phyloP scores from a whole-genome alignment of 2,113 vertebrate species.

The Ammodytes dubius region DNA sequence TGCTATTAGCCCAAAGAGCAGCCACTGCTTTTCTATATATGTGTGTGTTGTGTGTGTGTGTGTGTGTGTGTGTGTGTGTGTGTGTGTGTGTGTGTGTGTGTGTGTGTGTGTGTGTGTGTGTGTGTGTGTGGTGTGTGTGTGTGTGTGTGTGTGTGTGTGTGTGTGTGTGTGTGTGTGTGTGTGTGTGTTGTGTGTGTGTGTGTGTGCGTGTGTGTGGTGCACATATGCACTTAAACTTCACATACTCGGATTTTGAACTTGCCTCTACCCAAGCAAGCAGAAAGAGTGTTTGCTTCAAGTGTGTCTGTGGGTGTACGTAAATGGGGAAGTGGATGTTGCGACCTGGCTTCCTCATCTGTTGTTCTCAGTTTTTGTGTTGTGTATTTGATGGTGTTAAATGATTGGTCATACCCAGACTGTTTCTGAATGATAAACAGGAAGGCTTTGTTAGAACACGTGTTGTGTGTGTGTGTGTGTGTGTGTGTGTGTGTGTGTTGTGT shows the following conservation, averaged over 20 bases:
- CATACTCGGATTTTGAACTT: background rate
- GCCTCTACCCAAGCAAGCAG: background rate
- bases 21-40: slow-evolving; percentile 6
- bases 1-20: slow-evolving; percentile 25
- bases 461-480: background rate
- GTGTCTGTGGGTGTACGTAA: background rate
- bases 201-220: background rate
- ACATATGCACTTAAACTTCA: background rate
- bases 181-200: slow-evolving; percentile 9
- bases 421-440: slow-evolving; percentile 44
- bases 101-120: slow-evolving; percentile 1
- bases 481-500: background rate
- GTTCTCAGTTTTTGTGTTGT: slow-evolving; percentile 46
- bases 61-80: slow-evolving; percentile 16
- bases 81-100: slow-evolving; percentile 7
- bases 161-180: too few relatives aligned
- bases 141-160: slow-evolving; percentile 12
- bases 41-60: background rate
- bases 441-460: slow-evolving; percentile 1
- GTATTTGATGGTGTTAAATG: slow-evolving; percentile 58
- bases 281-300: background rate
- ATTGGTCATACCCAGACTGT: slow-evolving; percentile 36
- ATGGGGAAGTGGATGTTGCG: slow-evolving; percentile 6
- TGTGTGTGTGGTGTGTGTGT: slow-evolving; percentile 13
- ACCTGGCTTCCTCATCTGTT: slow-evolving; percentile 18